phyloP scores from a whole-genome alignment of 2,888 invertebrate genomes.

The Eilema caniola region DNA sequence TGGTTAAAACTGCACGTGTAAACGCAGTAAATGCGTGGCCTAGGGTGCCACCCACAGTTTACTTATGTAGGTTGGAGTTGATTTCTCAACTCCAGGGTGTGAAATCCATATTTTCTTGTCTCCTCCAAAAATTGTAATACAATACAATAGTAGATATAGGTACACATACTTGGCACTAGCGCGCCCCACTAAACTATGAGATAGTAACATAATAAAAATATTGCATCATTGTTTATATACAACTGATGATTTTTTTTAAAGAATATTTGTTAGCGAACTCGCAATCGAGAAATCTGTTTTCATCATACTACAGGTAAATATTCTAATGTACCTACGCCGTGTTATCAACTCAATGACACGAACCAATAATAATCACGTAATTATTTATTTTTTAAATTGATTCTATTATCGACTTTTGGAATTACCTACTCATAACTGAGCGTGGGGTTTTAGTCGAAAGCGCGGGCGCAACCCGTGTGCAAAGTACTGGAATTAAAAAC shows the following conservation, averaged over 20 bases:
- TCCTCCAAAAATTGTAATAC: background rate
- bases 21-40: no score
- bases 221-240: constrained; percentile 57
- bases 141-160: background rate
- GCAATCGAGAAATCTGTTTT: constrained; percentile 61
- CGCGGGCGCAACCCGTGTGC: constrained; percentile 1
- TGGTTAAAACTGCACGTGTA: no score
- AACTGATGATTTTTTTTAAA: constrained; percentile 17
- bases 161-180: no score
- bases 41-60: no score
- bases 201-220: constrained; percentile 42
- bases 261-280: constrained; percentile 13
- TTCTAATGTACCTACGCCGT: background rate
- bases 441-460: background rate
- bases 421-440: background rate
- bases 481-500: background rate
- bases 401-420: background rate
- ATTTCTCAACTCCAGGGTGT: no score
- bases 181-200: constrained; percentile 8
- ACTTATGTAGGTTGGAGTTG: no score
- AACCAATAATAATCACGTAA: background rate
- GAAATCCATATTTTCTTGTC: background rate
- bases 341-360: background rate
- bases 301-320: constrained; percentile 47
- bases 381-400: background rate